Evolutionary conservation across 2,797 vertebrate species (phyloP), one percentile per base, ranked within the genome.

Genomic region (Decapterus maruadsi): DNA sequence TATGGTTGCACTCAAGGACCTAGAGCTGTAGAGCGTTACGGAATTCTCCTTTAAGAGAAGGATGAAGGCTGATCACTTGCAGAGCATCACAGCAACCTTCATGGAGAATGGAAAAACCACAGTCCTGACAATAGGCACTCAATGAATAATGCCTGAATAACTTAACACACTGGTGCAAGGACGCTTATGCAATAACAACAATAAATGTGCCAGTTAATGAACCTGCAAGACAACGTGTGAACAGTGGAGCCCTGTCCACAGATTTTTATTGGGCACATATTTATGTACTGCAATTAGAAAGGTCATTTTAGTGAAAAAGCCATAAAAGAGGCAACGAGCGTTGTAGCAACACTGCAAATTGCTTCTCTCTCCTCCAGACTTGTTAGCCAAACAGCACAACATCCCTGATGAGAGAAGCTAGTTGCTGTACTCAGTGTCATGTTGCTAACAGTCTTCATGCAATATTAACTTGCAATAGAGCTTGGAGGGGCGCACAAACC

Each of bases 391-490:
- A 87, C 81, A 81, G 75, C 59, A 79, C 74, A 81, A 79, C 82
- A 81, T 82, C 81, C 74, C 77, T 55, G 84, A 90, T 83, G 82
- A 83, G 85, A 78, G 62, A 48, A 53, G 72, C 77, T 69, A 10
- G 72, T 68, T 58, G 82, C 78, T 78, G 69, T 78, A 85, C 78
- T 84, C 82, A 64, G 84, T 86, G 77, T 90, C 82, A 87, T 75
- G 80, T 86, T 81, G 84, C 86, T 82, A 89, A 87, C 86, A 68
- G 76, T 77, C 86, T 90, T 90, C 88, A 91, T 94, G 89, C 83
- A 93, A 91, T 92, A 92, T 93, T 93, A 92, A 93, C 79, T 70
- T 68, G 81, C 84, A 84, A 88, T 73, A 84, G 81, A 86, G 87
- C 89, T 86, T 63, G 64, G 82, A 90, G 74, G 88, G 90, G 90